phyloP scores from a whole-genome alignment of 37 sponge, comb jelly and placozoan genomes.

The Cliona cf. orientalis region DNA sequence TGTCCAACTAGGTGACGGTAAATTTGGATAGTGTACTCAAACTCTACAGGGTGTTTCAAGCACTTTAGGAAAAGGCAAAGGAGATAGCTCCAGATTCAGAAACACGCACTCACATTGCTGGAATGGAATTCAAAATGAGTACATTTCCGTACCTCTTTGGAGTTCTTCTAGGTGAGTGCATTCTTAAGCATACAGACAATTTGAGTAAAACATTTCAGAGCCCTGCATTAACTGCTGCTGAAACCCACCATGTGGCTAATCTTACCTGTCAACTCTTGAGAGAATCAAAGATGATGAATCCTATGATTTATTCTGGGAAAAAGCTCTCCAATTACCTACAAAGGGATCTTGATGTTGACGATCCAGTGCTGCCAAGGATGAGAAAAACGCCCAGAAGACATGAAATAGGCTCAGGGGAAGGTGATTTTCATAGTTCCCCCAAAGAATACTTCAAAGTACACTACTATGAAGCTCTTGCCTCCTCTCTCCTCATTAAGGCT shows the following conservation, averaged over 20 bases:
- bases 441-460: slow-evolving; percentile 21
- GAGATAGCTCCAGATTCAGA: slow-evolving; percentile 37
- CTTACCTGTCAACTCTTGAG: slow-evolving; percentile 42
- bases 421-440: slow-evolving; percentile 3
- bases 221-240: slow-evolving; percentile 42
- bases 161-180: slow-evolving; percentile 29
- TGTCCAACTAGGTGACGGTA: slow-evolving; percentile 60
- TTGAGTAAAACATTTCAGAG: slow-evolving; percentile 53
- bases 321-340: slow-evolving; percentile 6
- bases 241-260: slow-evolving; percentile 43
- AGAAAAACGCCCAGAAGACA: slow-evolving; percentile 40
- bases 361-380: slow-evolving; percentile 47
- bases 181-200: slow-evolving; percentile 52
- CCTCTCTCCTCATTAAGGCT: slow-evolving; percentile 35
- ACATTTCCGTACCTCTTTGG: slow-evolving; percentile 54
- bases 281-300: slow-evolving; percentile 32
- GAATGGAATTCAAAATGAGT: slow-evolving; percentile 35
- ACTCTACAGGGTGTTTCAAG: slow-evolving; percentile 46
- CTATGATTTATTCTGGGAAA: slow-evolving; percentile 51
- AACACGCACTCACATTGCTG: slow-evolving; percentile 39
- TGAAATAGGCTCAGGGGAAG: slow-evolving; percentile 40
- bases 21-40: slow-evolving; percentile 33
- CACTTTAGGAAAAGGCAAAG: slow-evolving; percentile 41
- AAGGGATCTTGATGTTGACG: not conserved
- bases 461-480: slow-evolving; percentile 48